phyloP scores from a whole-genome alignment of 2,797 vertebrate genomes.

The Mus minutoides region DNA sequence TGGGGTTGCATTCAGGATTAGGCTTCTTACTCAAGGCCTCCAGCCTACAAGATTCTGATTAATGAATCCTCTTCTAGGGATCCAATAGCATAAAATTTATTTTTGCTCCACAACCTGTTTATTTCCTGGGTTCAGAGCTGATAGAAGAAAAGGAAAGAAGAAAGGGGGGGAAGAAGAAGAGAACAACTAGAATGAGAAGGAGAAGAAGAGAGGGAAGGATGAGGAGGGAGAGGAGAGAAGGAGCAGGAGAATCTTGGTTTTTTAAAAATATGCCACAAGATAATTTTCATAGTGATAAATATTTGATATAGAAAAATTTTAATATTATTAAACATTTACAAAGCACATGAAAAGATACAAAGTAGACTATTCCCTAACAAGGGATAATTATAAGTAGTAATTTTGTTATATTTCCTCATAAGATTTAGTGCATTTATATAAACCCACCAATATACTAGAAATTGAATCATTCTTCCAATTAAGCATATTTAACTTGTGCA shows the following conservation, averaged over 20 bases:
- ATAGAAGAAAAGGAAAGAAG: neutral
- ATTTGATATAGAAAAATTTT: neutral
- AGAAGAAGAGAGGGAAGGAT: neutral
- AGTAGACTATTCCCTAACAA: conserved; percentile 11
- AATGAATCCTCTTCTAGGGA: neutral
- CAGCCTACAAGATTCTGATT: neutral
- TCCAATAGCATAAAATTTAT: neutral
- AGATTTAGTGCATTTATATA: neutral
- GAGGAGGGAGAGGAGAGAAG: too few species aligned
- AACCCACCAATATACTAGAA: neutral
- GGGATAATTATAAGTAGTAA: conserved; percentile 41
- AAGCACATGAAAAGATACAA: conserved; percentile 25
- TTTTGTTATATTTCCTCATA: neutral
- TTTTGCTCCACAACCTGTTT: neutral
- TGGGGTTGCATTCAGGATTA: neutral
- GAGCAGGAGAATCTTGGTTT: neutral
- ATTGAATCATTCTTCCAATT: conserved; percentile 45
- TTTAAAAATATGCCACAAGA: neutral
- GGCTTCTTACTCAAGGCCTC: neutral
- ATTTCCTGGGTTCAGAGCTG: neutral
- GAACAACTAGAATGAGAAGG: too few species aligned
- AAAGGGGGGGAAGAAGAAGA: too few species aligned
- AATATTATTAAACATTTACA: conserved; percentile 35
- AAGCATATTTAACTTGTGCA: conserved; percentile 47
- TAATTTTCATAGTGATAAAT: conserved; percentile 25